Base-by-base conservation (phyloP, 2,888 invertebrate genomes). In the Falcaria lacertinaria region DNA sequence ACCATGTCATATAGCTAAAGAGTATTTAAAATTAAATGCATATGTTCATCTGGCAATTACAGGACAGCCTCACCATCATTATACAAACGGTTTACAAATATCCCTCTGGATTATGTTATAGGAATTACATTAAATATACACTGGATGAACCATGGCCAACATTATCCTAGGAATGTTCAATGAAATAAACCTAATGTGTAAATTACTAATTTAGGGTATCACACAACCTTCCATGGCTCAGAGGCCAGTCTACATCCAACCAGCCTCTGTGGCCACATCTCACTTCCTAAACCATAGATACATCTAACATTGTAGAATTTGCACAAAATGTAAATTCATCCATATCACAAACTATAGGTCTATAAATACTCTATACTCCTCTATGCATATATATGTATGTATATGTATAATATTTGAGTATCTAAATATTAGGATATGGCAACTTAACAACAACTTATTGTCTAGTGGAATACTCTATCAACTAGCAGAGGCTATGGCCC, bases 371-470 rank as follows among this genome's bases (percentile, higher is more conserved):
- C 78, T 84, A 81, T 80, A 75, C 67, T 67, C 76, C 60, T 77
- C 77, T 81, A 79, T 80, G 71, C 79, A 77, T 71, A 68, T 69
- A 58, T 62, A 57, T 69, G 74, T 74, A 58, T 66, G 52, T 66
- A 61, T 67, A 74, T 80, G 70, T 82, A 83, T 80, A 80, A 74
- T 75, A 77, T 74, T 80, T 78, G 82, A 88, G 85, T 87, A 85
- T 85, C 87, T 88, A 85, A 84, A 79, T 72, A 81, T 80, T 85
- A 85, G 77, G 85, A 84, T 88, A 88, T 88, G 88, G 87, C 88
- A 88, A 88, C 84, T 85, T 85, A 88, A 80, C 59, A 80, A 80
- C 77, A 79, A 80, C 88, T 87, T 88, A 88, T 88, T 88, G 86
- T 88, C 87, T 88, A 88, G 65, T 86, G 87, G 85, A 87, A 86